Evolutionary conservation across 2,888 invertebrate genomes (phyloP), one percentile per base, ranked within the genome.

Genomic region (Erpobdella octoculata): DNA sequence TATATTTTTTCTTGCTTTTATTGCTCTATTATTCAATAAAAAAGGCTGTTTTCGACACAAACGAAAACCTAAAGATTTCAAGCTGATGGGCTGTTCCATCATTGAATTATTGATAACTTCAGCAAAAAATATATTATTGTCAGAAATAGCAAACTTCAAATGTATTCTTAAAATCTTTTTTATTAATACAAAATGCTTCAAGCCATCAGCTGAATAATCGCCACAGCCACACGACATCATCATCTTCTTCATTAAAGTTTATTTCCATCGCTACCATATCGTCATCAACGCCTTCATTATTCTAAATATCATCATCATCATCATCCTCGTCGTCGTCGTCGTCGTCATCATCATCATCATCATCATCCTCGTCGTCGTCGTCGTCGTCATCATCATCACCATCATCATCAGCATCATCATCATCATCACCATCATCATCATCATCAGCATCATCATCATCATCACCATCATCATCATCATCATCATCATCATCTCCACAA

Each of bases 371-470:
- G 25, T 33, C 4, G 36, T 31, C 36, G 25, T 59, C 64, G 28
- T 62, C 37, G 18, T 38, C 41, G 62, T 41, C 48, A 9, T 46
- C 67, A 46, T 67, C 67, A 46, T 67, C 67, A 67, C 48, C 33
- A 41, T 46, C 46, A 67, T 37, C 65, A 25, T 36, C 25, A 37
- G 35, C 65, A 37, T 67, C 68, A 67, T 67, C 68, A 67, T 67
- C 68, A 67, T 67, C 48, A 67, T 67, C 68, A 67, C 25, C 68
- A 67, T 59, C 59, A 69, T 69, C 66, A 66, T 66, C 66, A 66
- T 66, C 66, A 66, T 66, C 37, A 66, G 9, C 37, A 37, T 37
- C 66, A 41, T 41, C 41, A 41, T 41, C 41, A 41, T 41, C 41
- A 41, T 62, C 62, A 62, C 18, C 62, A 41, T 41, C 41, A 21